phyloP scores from a whole-genome alignment of 2,113 vertebrate genomes.

The Peromyscus californicus region DNA sequence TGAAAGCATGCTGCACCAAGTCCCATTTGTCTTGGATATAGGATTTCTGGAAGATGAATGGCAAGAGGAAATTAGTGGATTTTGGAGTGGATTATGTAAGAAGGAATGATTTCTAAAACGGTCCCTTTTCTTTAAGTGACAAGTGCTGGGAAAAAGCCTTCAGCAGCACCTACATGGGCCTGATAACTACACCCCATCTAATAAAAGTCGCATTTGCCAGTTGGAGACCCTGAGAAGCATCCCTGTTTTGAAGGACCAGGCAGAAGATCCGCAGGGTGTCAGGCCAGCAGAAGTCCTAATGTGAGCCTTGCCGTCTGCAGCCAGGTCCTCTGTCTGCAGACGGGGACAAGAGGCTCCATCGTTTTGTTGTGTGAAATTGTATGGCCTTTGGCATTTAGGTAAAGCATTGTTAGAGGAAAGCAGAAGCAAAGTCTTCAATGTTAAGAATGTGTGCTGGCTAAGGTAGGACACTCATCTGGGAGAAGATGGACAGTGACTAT shows the following conservation, averaged over 20 bases:
- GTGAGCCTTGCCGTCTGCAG: not conserved
- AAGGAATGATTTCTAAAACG: conserved; percentile 62
- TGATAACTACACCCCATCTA: conserved; percentile 35
- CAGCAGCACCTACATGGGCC: not conserved
- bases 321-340: not conserved
- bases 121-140: conserved; percentile 61
- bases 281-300: too few species aligned
- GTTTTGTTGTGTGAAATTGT: conserved; percentile 9
- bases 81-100: conserved; percentile 58
- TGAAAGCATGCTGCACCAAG: conserved; percentile 66
- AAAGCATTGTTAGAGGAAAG: not conserved
- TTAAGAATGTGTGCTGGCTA: not conserved
- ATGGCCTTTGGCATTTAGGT: not conserved
- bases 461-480: not conserved
- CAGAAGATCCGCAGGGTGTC: not conserved
- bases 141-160: conserved; percentile 53
- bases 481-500: not conserved
- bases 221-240: not conserved
- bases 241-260: not conserved
- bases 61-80: conserved; percentile 75
- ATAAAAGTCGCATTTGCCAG: not conserved
- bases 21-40: conserved; percentile 79
- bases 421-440: not conserved
- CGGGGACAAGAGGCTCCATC: not conserved
- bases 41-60: conserved; percentile 76